Evolutionary conservation across 1,140 invertebrate species (phyloP), one percentile per base, ranked within the genome.

Genomic region (Centruroides vittatus): DNA sequence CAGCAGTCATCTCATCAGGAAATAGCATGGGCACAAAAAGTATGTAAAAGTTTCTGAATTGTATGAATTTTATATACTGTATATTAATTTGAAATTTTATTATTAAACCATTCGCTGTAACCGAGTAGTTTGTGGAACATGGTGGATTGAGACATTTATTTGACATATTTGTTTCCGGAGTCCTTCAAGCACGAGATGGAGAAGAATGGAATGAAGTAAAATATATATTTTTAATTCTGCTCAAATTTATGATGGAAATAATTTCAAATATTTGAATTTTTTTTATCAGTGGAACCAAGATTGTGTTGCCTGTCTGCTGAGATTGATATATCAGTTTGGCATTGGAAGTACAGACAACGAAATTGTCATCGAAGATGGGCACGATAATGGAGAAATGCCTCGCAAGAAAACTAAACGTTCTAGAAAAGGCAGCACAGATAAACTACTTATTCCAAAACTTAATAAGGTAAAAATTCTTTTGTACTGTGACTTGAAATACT

Each of bases 131-230:
- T 71, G 85, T 93, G 23, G 83, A 87, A 66, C 83, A 86, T 67
- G 90, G 90, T 41, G 92, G 92, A 3, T 70, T 96, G 36, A 80
- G 85, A 53, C 84, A 93, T 74, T 75, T 95, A 1, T 93, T 92
- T 73, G 86, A 91, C 72, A 93, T 95, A 61, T 92, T 96, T 72
- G 86, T 90, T 80, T 90, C 85, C 34, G 89, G 86, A 78, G 72
- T 78, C 70, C 70, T 80, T 68, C 73, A 76, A 64, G 68, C 69
- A 8, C 71, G 71, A 57, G 72, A 74, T 52, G 73, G 68, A 50
- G 72, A 72, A 41, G 65, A 68, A n/a, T 77, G 76, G 75, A 78
- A 73, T 70, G 76, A 78, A 68, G 75, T 76, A 65, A 65, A 53
- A 48, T 13, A 6, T 50, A 46, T 47, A 50, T 50, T 53, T 47